Evolutionary conservation across 2,888 invertebrate genomes (phyloP).

Genomic region (Mesorhabditis spiculigera): DNA sequence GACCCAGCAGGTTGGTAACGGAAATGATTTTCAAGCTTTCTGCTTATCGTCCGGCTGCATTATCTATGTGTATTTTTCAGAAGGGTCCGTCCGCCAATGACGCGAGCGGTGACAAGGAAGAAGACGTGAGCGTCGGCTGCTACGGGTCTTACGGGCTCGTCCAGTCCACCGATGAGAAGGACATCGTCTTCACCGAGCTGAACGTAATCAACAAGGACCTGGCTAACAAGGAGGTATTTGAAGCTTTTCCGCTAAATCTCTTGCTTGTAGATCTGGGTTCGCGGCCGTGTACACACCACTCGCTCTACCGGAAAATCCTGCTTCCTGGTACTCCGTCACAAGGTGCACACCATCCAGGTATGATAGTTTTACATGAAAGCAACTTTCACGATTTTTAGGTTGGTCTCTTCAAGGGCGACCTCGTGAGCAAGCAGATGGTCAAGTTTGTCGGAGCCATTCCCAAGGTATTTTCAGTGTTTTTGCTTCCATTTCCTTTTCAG

Average conservation of each 20-base stretch:
- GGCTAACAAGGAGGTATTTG: constrained; percentile 40
- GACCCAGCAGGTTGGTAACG: constrained; percentile 65
- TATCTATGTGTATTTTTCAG: not conserved
- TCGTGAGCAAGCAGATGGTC: constrained; percentile 87
- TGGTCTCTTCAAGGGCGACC: constrained; percentile 74
- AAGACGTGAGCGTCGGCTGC: constrained; percentile 74
- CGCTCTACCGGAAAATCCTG: constrained; percentile 94
- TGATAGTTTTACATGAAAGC: not conserved
- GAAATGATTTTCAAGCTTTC: not conserved
- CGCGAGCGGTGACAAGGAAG: constrained; percentile 48
- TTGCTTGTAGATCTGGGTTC: constrained; percentile 68
- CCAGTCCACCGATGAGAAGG: constrained; percentile 68
- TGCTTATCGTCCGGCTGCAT: too few relatives aligned
- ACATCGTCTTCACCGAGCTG: constrained; percentile 66
- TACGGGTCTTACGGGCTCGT: constrained; percentile 76
- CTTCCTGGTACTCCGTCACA: constrained; percentile 87
- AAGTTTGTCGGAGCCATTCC: constrained; percentile 90
- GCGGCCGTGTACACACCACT: constrained; percentile 86
- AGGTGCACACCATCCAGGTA: constrained; percentile 80
- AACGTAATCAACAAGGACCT: constrained; percentile 26
- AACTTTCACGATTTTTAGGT: constrained; percentile 58
- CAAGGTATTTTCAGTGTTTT: constrained; percentile 28
- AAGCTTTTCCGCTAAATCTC: not conserved
- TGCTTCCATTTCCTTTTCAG: constrained; percentile 63
- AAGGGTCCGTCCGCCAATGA: not conserved